phyloP scores from a whole-genome alignment of 2,888 invertebrate species.

The Drosophila eohydei region DNA sequence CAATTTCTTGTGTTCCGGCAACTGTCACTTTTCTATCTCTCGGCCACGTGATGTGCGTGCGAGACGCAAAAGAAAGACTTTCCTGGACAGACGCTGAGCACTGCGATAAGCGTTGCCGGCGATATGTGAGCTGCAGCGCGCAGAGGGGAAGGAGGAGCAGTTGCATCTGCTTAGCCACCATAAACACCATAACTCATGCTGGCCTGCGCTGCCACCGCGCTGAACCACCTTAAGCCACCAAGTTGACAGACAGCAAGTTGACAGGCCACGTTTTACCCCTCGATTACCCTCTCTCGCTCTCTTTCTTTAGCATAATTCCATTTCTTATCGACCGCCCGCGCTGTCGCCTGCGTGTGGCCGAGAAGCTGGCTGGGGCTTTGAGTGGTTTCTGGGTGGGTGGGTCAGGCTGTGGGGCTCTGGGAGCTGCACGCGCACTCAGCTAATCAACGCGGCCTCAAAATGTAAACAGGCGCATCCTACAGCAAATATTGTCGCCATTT shows the following conservation, averaged over 20 bases:
- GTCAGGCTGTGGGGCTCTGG: constrained; percentile 1
- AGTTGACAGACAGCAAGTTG: constrained; percentile 74
- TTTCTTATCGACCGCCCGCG: constrained; percentile 68
- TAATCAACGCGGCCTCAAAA: constrained; percentile 77
- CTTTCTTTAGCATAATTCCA: constrained; percentile 51
- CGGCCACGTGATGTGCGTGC: constrained; percentile 68
- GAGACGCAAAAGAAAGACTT: constrained; percentile 60
- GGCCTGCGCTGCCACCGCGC: constrained; percentile 8
- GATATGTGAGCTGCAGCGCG: constrained; percentile 33
- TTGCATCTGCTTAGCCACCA: constrained; percentile 65
- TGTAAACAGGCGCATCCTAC: constrained; percentile 77
- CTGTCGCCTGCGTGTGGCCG: constrained; percentile 58
- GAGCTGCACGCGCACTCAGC: constrained; percentile 61
- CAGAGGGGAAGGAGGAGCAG: constrained; percentile 12
- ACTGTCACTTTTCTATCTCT: constrained; percentile 77
- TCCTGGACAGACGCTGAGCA: constrained; percentile 47
- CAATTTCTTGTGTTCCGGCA: constrained; percentile 69
- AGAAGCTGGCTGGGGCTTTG: constrained; percentile 27
- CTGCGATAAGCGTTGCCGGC: constrained; percentile 42
- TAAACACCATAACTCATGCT: constrained; percentile 63
- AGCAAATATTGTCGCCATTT: constrained; percentile 83
- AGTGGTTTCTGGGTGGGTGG: constrained; percentile 11
- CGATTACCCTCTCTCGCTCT: background rate
- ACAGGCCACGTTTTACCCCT: constrained; percentile 60
- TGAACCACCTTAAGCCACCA: constrained; percentile 59